Evolutionary conservation across 2,888 invertebrate genomes (phyloP).

Genomic region (Xestobium rufovillosum): DNA sequence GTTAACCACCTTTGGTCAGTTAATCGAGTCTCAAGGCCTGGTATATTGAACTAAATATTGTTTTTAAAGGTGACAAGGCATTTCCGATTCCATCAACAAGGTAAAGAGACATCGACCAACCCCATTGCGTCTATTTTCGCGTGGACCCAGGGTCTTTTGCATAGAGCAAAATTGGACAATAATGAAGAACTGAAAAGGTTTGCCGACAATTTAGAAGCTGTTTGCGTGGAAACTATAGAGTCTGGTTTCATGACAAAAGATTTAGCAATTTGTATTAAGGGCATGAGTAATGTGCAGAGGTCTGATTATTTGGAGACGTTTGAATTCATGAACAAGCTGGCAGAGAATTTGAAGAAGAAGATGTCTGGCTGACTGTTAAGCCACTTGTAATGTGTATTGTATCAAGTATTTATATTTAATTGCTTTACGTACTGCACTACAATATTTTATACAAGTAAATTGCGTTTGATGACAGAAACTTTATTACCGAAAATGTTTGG

Average conservation of each 20-base stretch:
- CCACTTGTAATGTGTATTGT: slow-evolving; percentile 5
- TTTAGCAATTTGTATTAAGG: slow-evolving; percentile 96
- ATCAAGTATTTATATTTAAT: too few species aligned
- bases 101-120: slow-evolving; percentile 97
- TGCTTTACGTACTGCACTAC: too few species aligned
- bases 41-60: too few species aligned
- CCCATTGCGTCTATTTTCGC: slow-evolving; percentile 99
- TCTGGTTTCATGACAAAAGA: slow-evolving; percentile 96
- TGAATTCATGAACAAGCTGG: slow-evolving; percentile 92
- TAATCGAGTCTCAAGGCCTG: too few species aligned
- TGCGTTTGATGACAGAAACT: too few species aligned
- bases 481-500: too few species aligned
- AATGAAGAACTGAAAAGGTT: slow-evolving; percentile 71
- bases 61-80: slow-evolving; percentile 36
- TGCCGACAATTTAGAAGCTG: slow-evolving; percentile 78
- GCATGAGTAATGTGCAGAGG: slow-evolving; percentile 68
- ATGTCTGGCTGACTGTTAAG: slow-evolving; percentile 48
- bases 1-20: too few species aligned
- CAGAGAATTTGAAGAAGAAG: slow-evolving; percentile 73
- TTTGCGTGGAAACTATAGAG: slow-evolving; percentile 93
- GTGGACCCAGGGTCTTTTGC: slow-evolving; percentile 90
- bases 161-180: slow-evolving; percentile 88
- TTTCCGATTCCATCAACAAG: slow-evolving; percentile 74
- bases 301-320: slow-evolving; percentile 94
- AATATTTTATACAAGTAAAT: too few species aligned